Base-by-base conservation (phyloP, 2,888 invertebrate genomes). In the Megaustenia siamemsis region DNA sequence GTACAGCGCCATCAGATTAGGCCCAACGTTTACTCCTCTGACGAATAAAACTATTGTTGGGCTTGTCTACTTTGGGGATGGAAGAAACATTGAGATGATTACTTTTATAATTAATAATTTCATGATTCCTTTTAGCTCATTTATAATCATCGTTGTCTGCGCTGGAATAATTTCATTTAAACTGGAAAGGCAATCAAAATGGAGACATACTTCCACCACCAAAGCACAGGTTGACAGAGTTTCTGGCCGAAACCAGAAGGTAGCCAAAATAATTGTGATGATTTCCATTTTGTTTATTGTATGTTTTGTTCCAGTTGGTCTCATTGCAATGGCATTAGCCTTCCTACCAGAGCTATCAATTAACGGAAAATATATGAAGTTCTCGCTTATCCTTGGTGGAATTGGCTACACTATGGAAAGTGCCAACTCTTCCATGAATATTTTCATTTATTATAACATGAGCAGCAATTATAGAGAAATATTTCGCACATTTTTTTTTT, bases 361-460 rank as follows among this genome's bases (percentile, higher is more conserved):
- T 38, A 15, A 66, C 1, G 66, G 66, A 5, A 66, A 35, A 18
- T 66, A 35, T 66, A 35, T 35, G 18, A 38, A 66, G 32, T 3
- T 35, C 10, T 35, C 3, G 38, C 15, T 32, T 18, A 1, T 35
- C 3, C 4, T 66, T 66, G 35, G 18, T 1, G 68, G 68, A 6
- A 1, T 40, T 1, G 68, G 68, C 5, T 69, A 40, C 24, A 1
- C 24, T 6, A 1, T 40, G 38, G 68, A 69, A 21, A 21, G 38
- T 5, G 24, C 40, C 15, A 69, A 69, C 21, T 69, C 40, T 15
- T 69, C 68, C 6, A 38, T 38, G 68, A 69, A 69, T 38, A 69
- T 69, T 40, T 38, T 69, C 18, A 69, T 69, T 69, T 69, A 69
- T 8, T 69, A 69, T 69, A 18, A 40, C 4, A 69, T 69, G 68